Conservation (phyloP, 2,797 vertebrate species). For the Sebastes dallii region DNA sequence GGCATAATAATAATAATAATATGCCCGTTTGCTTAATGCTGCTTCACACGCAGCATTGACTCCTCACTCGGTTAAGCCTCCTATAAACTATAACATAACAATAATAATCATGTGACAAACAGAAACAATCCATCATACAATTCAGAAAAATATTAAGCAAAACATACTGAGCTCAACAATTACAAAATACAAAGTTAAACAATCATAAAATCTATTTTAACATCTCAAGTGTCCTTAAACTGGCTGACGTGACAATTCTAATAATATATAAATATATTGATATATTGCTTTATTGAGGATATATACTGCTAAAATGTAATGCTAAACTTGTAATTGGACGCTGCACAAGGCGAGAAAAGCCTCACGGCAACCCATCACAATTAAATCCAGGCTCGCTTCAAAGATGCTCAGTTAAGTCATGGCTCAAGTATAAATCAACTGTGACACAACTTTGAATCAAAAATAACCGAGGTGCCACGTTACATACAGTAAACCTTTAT, state of each 20-base stretch:
- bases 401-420: constrained; percentile 22
- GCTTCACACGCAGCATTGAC: constrained; percentile 24
- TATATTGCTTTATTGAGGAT: constrained; percentile 71
- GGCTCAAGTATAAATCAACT: constrained; percentile 26
- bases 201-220: constrained; percentile 54
- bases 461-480: constrained; percentile 21
- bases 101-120: constrained; percentile 23
- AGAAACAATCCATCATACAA: constrained; percentile 39
- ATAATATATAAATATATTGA: constrained; percentile 60
- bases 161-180: constrained; percentile 37
- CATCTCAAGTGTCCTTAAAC: constrained; percentile 27
- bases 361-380: constrained; percentile 14
- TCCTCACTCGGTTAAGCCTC: constrained; percentile 11
- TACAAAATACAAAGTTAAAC: constrained; percentile 63
- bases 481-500: constrained; percentile 3
- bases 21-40: constrained; percentile 20
- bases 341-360: constrained; percentile 20
- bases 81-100: constrained; percentile 23
- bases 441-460: not conserved
- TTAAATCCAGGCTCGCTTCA: constrained; percentile 29
- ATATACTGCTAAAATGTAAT: constrained; percentile 54
- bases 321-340: constrained; percentile 32
- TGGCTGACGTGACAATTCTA: constrained; percentile 38
- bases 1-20: constrained; percentile 24
- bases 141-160: constrained; percentile 60